Conservation (phyloP, 2,113 vertebrate species). For the Misgurnus anguillicaudatus region DNA sequence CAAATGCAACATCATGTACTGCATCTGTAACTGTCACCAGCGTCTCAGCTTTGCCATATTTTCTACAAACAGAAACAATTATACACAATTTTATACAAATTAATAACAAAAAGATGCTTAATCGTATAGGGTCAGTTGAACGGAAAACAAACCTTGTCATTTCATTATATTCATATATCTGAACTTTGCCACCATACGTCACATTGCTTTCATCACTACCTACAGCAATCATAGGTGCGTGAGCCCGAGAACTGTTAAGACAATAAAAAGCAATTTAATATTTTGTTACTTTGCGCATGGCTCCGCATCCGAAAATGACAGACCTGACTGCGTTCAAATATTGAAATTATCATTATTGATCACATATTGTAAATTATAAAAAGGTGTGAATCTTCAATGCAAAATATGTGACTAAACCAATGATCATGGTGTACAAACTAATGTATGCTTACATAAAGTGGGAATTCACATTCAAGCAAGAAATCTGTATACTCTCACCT, state of each 20-base stretch:
- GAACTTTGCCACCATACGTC: slow-evolving; percentile 90
- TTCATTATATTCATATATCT: slow-evolving; percentile 98
- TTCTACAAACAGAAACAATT: slow-evolving; percentile 71
- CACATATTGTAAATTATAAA: too few relatives aligned
- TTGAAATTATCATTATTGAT: too few relatives aligned
- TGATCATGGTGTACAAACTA: too few relatives aligned
- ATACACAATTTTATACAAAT: not conserved
- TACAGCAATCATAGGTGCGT: slow-evolving; percentile 95
- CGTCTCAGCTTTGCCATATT: slow-evolving; percentile 93
- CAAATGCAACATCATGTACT: slow-evolving; percentile 95
- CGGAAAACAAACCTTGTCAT: slow-evolving; percentile 83
- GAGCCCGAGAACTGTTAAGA: slow-evolving; percentile 84
- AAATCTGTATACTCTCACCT: slow-evolving; percentile 73
- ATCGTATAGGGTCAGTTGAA: not conserved
- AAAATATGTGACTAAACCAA: too few relatives aligned
- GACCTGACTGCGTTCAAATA: too few relatives aligned
- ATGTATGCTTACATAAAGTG: too few relatives aligned
- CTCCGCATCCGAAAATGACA: too few relatives aligned
- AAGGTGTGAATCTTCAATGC: too few relatives aligned
- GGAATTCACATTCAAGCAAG: too few relatives aligned
- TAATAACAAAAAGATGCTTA: not conserved
- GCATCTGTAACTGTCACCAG: slow-evolving; percentile 93
- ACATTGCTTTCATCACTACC: slow-evolving; percentile 93
- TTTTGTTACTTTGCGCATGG: too few relatives aligned
- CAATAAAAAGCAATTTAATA: not conserved